phyloP scores from a whole-genome alignment of 2,797 vertebrate species.

The Coilia nasus region DNA sequence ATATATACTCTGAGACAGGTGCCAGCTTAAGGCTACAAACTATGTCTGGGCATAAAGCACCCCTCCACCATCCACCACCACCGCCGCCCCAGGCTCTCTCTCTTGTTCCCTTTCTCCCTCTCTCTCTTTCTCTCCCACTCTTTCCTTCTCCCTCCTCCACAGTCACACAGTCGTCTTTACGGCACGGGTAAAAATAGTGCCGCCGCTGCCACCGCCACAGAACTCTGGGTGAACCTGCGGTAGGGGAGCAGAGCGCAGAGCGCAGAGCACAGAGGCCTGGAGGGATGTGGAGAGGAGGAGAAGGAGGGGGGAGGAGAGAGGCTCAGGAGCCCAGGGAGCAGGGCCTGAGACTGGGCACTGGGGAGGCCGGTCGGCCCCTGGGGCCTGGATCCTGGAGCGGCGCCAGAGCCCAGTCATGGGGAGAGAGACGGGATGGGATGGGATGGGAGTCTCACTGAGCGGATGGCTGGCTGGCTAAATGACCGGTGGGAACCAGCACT shows the following conservation, averaged over 20 bases:
- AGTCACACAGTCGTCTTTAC: constrained; percentile 59
- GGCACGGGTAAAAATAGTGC: constrained; percentile 71
- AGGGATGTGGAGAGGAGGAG: constrained; percentile 32
- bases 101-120: neutral
- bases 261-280: neutral
- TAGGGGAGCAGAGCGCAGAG: neutral
- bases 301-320: neutral
- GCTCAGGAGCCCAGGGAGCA: neutral
- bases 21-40: constrained; percentile 37
- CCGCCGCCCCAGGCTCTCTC: neutral
- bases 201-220: constrained; percentile 48
- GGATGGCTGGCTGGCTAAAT: constrained; percentile 27
- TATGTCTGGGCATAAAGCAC: constrained; percentile 63
- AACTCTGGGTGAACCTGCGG: constrained; percentile 66
- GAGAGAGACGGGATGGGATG: neutral
- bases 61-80: constrained; percentile 9
- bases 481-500: neutral
- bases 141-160: constrained; percentile 23
- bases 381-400: constrained; percentile 2
- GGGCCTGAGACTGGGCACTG: constrained; percentile 13
- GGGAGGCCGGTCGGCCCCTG: neutral
- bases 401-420: neutral
- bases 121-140: neutral
- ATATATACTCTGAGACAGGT: constrained; percentile 30
- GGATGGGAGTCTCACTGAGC: neutral